Evolutionary conservation across 2,888 invertebrate species (phyloP).

Genomic region (Cryptophagus acutangulus): DNA sequence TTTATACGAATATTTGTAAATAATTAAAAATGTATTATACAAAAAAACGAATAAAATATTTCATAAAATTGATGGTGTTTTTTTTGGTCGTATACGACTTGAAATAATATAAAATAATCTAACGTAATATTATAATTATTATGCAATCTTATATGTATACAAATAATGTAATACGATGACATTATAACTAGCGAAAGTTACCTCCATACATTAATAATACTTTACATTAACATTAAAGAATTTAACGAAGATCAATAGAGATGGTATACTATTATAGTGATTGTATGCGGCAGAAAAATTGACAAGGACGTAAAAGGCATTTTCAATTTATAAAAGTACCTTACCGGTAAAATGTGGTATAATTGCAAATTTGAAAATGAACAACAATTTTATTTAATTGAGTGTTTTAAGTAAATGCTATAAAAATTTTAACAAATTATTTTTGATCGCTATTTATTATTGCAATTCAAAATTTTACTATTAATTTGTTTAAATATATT

Average conservation of each 20-base stretch:
- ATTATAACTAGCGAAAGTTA: conserved; percentile 22
- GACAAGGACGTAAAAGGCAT: too few species aligned
- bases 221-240: neutral
- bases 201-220: conserved; percentile 14
- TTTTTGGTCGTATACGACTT: neutral
- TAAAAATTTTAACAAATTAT: too few species aligned
- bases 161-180: conserved; percentile 18
- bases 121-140: conserved; percentile 17
- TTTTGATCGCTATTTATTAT: too few species aligned
- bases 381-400: too few species aligned
- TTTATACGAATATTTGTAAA: conserved; percentile 2
- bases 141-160: conserved; percentile 15
- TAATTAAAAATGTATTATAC: neutral
- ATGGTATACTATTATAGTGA: neutral
- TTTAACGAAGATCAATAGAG: neutral
- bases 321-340: too few species aligned
- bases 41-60: neutral
- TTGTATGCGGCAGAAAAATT: neutral
- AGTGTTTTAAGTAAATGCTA: too few species aligned
- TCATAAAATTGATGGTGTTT: neutral
- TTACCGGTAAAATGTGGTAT: too few species aligned
- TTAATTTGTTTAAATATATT: too few species aligned
- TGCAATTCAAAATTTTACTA: too few species aligned
- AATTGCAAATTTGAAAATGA: too few species aligned
- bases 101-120: neutral